These are phyloP conservation scores for Gadopsis marmoratus DNA, from an alignment of 2,797 vertebrate species.

Conservation along the genomic window DNA sequence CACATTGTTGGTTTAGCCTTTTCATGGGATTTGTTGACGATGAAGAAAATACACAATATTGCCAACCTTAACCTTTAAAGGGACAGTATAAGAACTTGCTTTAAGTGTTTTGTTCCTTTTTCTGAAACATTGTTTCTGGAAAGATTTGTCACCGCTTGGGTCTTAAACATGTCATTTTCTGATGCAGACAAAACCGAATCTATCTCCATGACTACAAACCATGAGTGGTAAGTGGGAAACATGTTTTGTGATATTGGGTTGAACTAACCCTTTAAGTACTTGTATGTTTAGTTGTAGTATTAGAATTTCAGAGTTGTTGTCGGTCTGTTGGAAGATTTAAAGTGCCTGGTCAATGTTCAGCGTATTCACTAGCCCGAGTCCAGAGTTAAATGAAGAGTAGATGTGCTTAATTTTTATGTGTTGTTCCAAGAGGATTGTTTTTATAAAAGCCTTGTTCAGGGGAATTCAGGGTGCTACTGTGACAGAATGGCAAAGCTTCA, in stretches of 20 bases:
- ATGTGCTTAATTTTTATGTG: neutral
- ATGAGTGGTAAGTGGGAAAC: neutral
- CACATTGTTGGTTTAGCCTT: neutral
- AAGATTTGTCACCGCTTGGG: neutral
- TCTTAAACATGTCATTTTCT: neutral
- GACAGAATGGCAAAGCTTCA: slow-evolving; percentile 15
- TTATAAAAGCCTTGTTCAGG: neutral
- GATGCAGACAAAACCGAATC: slow-evolving; percentile 7
- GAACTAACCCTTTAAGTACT: neutral
- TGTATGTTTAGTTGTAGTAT: neutral
- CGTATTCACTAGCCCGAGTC: neutral
- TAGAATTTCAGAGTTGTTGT: neutral
- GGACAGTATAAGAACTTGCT: neutral
- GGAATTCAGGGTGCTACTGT: neutral
- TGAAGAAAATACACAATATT: neutral
- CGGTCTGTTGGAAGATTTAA: neutral
- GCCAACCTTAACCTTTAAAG: neutral
- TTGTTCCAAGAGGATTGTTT: neutral
- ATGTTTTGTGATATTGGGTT: neutral
- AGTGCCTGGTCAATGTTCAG: slow-evolving; percentile 2
- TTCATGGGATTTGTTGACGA: neutral
- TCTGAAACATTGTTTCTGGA: neutral
- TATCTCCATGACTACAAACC: neutral
- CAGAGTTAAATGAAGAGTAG: neutral
- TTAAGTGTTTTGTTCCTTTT: neutral